phyloP scores from a whole-genome alignment of 2,888 invertebrate genomes.

The Drosophila hamatofila region DNA sequence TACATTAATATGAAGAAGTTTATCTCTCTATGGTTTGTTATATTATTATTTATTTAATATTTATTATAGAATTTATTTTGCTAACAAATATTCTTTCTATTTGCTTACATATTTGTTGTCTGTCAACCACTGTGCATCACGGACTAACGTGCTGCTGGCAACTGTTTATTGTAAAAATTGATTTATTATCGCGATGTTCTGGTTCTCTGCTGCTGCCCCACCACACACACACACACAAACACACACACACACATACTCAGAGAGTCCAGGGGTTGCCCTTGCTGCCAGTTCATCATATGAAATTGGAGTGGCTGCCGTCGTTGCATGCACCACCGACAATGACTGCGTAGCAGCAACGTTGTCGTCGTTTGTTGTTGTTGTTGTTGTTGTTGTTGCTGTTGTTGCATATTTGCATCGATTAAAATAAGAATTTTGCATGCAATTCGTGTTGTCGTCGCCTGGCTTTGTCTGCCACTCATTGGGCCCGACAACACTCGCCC shows the following conservation, averaged over 20 bases:
- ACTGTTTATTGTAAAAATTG: conserved; percentile 82
- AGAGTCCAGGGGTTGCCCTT: conserved; percentile 19
- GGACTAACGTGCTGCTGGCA: conserved; percentile 55
- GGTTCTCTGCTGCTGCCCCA: conserved; percentile 41
- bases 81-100: too few relatives aligned
- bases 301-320: conserved; percentile 61
- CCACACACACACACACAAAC: conserved; percentile 30
- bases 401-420: conserved; percentile 81
- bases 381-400: conserved; percentile 33
- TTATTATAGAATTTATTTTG: neutral
- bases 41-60: neutral
- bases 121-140: conserved; percentile 43
- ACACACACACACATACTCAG: conserved; percentile 25
- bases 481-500: conserved; percentile 30
- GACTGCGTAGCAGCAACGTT: conserved; percentile 35
- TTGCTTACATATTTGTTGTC: neutral
- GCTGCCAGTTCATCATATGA: conserved; percentile 54
- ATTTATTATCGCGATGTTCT: conserved; percentile 79
- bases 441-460: conserved; percentile 81
- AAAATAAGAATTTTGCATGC: conserved; percentile 82
- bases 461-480: conserved; percentile 75
- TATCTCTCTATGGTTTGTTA: neutral
- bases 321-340: conserved; percentile 74
- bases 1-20: neutral
- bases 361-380: conserved; percentile 40